Evolutionary conservation across 2,113 vertebrate genomes (phyloP), one percentile per base, ranked within the genome.

Genomic region (Falco punctatus): DNA sequence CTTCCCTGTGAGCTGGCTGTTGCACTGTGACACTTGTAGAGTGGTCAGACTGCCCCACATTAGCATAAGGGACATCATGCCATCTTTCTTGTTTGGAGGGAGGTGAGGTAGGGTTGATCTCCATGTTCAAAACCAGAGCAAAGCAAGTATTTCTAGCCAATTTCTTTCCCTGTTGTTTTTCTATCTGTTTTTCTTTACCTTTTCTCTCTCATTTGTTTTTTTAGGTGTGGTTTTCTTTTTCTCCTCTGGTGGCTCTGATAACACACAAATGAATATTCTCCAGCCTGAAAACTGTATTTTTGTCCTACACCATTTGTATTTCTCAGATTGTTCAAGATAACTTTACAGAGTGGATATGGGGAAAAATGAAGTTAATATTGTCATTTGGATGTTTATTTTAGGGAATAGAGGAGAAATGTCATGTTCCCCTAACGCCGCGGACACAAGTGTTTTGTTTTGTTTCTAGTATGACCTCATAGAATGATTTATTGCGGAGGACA

Each of bases 341-440:
- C 32, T 42, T 94, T 38, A 32, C 11, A n/a, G 32, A 92, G 23
- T 65, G 57, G 12, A 58, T 89, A 65, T 23, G 46, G 14, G 46
- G 30, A 4, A 54, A 81, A 96, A 78, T 65, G 7, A 91, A 87
- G 13, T 40, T 84, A 71, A 86, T 96, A 42, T n/a, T 88, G 49
- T 85, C n/a, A 49, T 88, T 87, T 87, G 42, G 22, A 85, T 87
- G 5, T 59, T 86, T 88, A 62, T 89, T 94, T 80, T 85, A 73
- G 16, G 28, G 28, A 80, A 46, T 11, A 67, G 11, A 83, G 21
- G 14, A 72, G 66, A 89, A 73, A 90, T 85, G 32, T 28, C 66
- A 48, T 35, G 6, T 70, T 92, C 5, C 28, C n/a, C n/a, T 77
- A 66, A 40, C 58, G 38, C 38, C 44, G 11, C 0, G 0, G 40